Evolutionary conservation across 1,140 invertebrate genomes (phyloP).

Genomic region (Gryllus bimaculatus): DNA sequence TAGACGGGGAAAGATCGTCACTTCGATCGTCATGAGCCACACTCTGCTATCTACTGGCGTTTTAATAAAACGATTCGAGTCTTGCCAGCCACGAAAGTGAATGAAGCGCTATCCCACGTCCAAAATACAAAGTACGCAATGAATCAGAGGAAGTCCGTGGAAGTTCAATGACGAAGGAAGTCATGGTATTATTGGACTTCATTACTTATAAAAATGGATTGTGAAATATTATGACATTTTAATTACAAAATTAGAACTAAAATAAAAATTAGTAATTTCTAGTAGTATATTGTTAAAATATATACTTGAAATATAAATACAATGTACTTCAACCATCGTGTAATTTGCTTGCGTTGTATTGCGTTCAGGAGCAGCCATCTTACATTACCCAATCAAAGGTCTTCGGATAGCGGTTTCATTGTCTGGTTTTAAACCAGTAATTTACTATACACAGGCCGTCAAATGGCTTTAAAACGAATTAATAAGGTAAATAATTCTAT

Average conservation of each 20-base stretch:
- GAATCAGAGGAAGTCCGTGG: conserved; percentile 2
- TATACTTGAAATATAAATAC: not conserved
- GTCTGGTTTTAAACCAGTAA: conserved; percentile 40
- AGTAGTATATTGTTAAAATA: not conserved
- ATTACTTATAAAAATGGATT: not conserved
- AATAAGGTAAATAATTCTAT: conserved; percentile 63
- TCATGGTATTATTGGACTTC: not conserved
- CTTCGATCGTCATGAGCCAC: not conserved
- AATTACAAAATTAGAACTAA: too few species aligned
- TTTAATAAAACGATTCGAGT: not conserved
- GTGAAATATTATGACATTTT: too few species aligned
- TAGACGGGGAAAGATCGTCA: not conserved
- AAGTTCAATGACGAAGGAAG: not conserved
- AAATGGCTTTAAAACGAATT: conserved; percentile 94
- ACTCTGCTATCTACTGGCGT: not conserved
- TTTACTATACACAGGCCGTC: conserved; percentile 43
- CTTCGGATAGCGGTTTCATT: conserved; percentile 42
- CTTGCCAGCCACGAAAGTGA: not conserved
- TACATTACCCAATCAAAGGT: conserved; percentile 46
- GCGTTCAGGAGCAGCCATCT: conserved; percentile 31
- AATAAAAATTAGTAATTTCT: too few species aligned
- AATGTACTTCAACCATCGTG: not conserved
- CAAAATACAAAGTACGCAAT: not conserved
- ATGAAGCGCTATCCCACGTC: not conserved
- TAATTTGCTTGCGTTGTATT: not conserved